Base-by-base conservation (phyloP, 2,888 invertebrate species). In the Diplolepis rosae region DNA sequence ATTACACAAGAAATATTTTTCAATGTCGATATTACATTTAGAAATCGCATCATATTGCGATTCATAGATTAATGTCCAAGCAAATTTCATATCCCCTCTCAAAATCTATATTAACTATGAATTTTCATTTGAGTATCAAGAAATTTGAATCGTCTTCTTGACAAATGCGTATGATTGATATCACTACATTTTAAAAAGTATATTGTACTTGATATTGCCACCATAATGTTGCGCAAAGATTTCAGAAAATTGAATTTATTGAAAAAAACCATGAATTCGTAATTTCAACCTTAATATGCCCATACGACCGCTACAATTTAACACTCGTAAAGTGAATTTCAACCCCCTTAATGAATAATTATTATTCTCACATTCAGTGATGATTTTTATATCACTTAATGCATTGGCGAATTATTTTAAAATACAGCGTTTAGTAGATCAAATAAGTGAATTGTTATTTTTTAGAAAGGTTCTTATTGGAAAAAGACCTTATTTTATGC, bases 1-100 rank as follows among this genome's bases (percentile, higher is more conserved):
- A 45, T 66, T 28, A 48, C 11, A n/a, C 50, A 35, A 66, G 24
- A 13, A 32, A 13, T n/a, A 66, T 48, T 66, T 66, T 66, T 51
- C 13, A 35, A 30, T 56, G 4, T n/a, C 51, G 66, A 11, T 66
- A 9, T 27, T 50, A 30, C 56, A 32, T 28, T 52, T 52, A 15
- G 18, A 45, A 18, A 15, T 9, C 9, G 9, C 15, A 18, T 2
- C 18, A 45, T 9, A 45, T 45, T 18, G 18, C n/a, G 45, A 45
- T 45, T n/a, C n/a, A n/a, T n/a, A n/a, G n/a, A n/a, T n/a, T n/a
- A n/a, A n/a, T n/a, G n/a, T n/a, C n/a, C n/a, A n/a, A n/a, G 7
- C 18, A 7, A 45, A 13, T 35, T 11, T 13, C 13, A 35, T 13
- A 35, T 45, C 9, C 45, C 45, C 45, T 18, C 9, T 45, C 7